Evolutionary conservation across 2,888 invertebrate species (phyloP), one percentile per base, ranked within the genome.

Genomic region (Neocrepidodera transversa): DNA sequence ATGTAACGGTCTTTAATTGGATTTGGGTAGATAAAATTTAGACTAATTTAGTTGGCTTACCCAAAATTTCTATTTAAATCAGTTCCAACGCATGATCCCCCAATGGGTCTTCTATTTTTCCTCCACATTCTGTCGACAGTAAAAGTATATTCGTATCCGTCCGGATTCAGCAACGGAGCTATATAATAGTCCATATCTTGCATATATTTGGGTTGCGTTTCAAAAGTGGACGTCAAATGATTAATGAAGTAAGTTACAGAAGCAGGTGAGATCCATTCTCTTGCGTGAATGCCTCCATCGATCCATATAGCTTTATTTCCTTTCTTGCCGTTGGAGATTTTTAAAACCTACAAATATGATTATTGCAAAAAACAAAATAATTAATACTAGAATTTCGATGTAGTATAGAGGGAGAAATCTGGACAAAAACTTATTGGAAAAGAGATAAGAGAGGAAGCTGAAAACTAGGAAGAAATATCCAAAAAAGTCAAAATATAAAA

Each of bases 41-140:
- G n/a, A n/a, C n/a, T n/a, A n/a, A n/a, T n/a, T n/a, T n/a, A n/a
- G n/a, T n/a, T n/a, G n/a, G 52, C 67, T 66, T 67, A 78, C 82
- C 92, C 92, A 75, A 92, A 95, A 79, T 95, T 95, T 62, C 95
- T 86, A 75, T 93, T 93, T 1, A 93, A 84, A 78, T 94, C 93
- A 0, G 89, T 88, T 0, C 93, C 93, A 0, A 86, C 80, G 70
- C 93, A 92, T 35, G 17, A 16, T 10, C 10, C 17, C 10, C 6
- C 13, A 32, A 4, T 32, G 0, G 79, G 82, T 74, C 77, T 81
- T 69, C 91, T 82, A 72, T 91, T 92, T 72, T 92, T 92, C 49
- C 92, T 83, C 95, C 95, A 95, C 75, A 94, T 82, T 45, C 95
- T 84, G 75, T 93, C 92, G 10, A 83, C 83, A 0, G 85, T 87